Base-by-base conservation (phyloP, 2,888 invertebrate genomes). In the Latrodectus elegans region DNA sequence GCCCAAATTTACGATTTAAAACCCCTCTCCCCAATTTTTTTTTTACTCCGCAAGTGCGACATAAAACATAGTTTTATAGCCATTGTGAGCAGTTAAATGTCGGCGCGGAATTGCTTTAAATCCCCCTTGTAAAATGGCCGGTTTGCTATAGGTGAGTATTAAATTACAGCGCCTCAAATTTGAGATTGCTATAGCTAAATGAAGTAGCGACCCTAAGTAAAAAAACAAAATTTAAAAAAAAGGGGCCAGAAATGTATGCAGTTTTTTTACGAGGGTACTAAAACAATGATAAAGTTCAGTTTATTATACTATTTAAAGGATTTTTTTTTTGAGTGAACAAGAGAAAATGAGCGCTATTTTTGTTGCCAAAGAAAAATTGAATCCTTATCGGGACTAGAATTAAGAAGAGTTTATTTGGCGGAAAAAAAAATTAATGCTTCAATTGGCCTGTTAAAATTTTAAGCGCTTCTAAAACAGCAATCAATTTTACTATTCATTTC, bases 241-340 rank as follows among this genome's bases (percentile, higher is more conserved):
- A 17, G 65, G 75, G 15, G 71, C n/a, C 26, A 71, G 67, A 67
- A 84, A 55, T 72, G 22, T 52, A 67, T 60, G 52, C n/a, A 70
- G 38, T 72, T 81, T 84, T 86, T 87, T 87, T 82, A 87, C 64
- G 86, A 73, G 65, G 86, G 81, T 77, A 81, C 67, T 87, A 87
- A 87, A 87, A 87, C 86, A 87, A 87, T 87, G 81, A 87, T 87
- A 87, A 87, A 87, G 81, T 87, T 87, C 86, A 80, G 80, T 87
- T 87, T 82, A 87, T 87, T 87, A 87, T 87, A 67, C 80, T 87
- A 80, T 87, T 87, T 87, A 87, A 86, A 87, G 76, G 76, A 68
- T 76, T 76, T 84, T 60, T 84, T 60, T 60, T 81, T 87, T 81
- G 70, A 76, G 12, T 60, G 38, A 76, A 86, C 81, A 73, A 52